Percentiles rank a stretch among this genome's conserved stretches.
Evolutionary conservation across 2,797 vertebrate species (phyloP).

Genomic region (Oreonectes daqikongensis): DNA sequence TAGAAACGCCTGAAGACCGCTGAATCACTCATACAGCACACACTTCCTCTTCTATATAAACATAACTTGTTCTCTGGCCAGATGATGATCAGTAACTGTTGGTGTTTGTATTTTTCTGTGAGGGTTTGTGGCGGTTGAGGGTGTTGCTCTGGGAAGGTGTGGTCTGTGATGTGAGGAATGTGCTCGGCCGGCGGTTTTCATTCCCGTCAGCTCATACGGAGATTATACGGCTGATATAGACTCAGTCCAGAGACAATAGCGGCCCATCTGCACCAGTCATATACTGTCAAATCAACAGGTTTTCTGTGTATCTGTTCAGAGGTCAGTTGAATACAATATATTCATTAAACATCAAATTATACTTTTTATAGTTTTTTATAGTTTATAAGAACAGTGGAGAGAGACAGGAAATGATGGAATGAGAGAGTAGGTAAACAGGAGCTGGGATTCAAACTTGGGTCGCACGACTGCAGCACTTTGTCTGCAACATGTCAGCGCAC

Average conservation of each 20-base stretch:
- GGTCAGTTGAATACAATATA: neutral
- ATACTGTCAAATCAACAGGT: neutral
- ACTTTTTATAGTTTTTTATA: too few relatives aligned
- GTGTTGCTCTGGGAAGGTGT: constrained; percentile 17
- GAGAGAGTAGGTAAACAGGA: too few relatives aligned
- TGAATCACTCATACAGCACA: too few relatives aligned
- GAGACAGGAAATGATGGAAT: too few relatives aligned
- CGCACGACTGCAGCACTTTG: too few relatives aligned
- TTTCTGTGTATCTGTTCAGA: neutral
- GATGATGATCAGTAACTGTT: too few relatives aligned
- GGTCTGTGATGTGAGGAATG: constrained; percentile 67
- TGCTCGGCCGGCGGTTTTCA: constrained; percentile 68
- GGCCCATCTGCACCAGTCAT: neutral
- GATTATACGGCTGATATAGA: constrained; percentile 69
- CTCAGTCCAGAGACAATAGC: constrained; percentile 35
- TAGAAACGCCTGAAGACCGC: too few relatives aligned
- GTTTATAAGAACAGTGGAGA: too few relatives aligned
- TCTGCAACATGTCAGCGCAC: too few relatives aligned
- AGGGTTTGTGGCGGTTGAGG: neutral
- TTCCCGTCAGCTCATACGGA: constrained; percentile 63
- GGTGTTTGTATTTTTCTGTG: neutral
- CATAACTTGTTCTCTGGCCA: too few relatives aligned
- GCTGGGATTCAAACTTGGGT: too few relatives aligned
- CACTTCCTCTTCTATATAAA: too few relatives aligned
- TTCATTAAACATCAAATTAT: neutral